Conservation (phyloP, 30 jellyfish, hydroid and myxozoan genomes). For the Cassiopea andromeda region DNA sequence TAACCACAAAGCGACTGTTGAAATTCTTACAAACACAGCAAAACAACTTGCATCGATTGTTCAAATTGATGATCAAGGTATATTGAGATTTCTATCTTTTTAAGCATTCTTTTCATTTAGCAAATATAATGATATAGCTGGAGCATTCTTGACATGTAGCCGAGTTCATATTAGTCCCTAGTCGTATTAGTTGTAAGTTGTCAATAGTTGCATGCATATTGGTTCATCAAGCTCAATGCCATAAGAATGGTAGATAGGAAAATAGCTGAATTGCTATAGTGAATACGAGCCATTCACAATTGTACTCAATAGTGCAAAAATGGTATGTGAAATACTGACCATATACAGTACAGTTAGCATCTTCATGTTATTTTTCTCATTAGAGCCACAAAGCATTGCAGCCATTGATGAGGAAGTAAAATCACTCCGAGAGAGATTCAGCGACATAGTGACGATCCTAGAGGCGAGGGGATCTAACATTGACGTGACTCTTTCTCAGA, state of each 20-base stretch:
- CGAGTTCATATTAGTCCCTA: too few relatives aligned
- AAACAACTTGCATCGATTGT: constrained; percentile 62
- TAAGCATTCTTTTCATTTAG: not conserved
- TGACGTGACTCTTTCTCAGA: constrained; percentile 91
- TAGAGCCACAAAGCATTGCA: constrained; percentile 56
- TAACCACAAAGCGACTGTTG: constrained; percentile 95
- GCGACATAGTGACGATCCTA: constrained; percentile 87
- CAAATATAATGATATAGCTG: not conserved
- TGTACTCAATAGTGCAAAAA: too few relatives aligned
- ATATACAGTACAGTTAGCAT: too few relatives aligned
- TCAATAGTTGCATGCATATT: too few relatives aligned
- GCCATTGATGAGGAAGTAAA: constrained; percentile 83
- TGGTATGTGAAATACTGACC: too few relatives aligned
- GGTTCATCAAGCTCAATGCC: too few relatives aligned
- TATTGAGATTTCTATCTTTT: not conserved
- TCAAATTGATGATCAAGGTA: constrained; percentile 47
- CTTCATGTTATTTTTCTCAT: not conserved
- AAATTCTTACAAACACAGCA: constrained; percentile 77
- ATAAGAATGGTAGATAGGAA: too few relatives aligned
- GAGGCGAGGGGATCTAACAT: constrained; percentile 96
- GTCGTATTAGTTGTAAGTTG: too few relatives aligned
- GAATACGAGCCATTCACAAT: too few relatives aligned
- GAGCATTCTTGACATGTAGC: too few relatives aligned
- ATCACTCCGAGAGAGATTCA: constrained; percentile 86
- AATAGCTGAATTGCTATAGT: too few relatives aligned